Evolutionary conservation across 2,888 invertebrate genomes (phyloP).

Genomic region (Tyria jacobaeae): DNA sequence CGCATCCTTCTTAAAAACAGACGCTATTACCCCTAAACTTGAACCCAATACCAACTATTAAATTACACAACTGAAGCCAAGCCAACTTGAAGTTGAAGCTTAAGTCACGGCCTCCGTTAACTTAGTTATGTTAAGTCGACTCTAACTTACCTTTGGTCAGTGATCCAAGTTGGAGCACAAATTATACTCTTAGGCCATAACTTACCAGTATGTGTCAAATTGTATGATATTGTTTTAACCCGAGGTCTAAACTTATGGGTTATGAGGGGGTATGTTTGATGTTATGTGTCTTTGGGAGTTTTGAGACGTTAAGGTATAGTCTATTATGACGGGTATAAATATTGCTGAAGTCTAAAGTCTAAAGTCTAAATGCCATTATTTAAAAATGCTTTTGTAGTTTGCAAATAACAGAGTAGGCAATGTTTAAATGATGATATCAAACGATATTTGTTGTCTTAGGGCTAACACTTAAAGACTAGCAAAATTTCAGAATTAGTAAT

Average conservation of each 20-base stretch:
- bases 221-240: constrained; percentile 34
- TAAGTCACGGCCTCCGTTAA: constrained; percentile 58
- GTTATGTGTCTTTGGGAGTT: constrained; percentile 5
- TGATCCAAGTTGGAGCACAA: constrained; percentile 51
- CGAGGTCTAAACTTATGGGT: constrained; percentile 20
- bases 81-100: constrained; percentile 54
- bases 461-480: too few relatives aligned
- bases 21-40: constrained; percentile 27
- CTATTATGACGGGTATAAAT: neutral
- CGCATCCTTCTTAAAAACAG: too few relatives aligned
- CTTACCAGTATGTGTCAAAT: constrained; percentile 40
- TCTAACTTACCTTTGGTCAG: constrained; percentile 56
- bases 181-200: constrained; percentile 48
- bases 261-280: constrained; percentile 9
- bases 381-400: too few relatives aligned
- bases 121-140: constrained; percentile 56
- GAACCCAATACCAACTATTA: constrained; percentile 53
- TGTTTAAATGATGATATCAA: too few relatives aligned
- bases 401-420: too few relatives aligned
- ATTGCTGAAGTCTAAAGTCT: too few relatives aligned
- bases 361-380: too few relatives aligned
- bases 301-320: neutral
- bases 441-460: too few relatives aligned
- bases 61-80: constrained; percentile 55
- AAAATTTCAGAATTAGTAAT: too few relatives aligned